phyloP scores from a whole-genome alignment of 1,140 invertebrate species.

The Hirudo medicinalis region DNA sequence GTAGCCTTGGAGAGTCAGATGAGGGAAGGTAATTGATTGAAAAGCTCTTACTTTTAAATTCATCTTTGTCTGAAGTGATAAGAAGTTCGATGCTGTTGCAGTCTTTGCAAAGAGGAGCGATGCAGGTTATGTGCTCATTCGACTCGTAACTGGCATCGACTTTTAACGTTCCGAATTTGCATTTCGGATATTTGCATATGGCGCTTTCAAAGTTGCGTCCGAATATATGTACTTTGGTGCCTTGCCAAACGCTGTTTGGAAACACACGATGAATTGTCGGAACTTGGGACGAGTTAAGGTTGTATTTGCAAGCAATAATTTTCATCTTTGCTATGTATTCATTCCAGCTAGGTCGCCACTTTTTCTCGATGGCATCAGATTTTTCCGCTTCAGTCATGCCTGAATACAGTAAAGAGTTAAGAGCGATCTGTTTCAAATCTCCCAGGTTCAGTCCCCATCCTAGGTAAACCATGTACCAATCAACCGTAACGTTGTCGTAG shows the following conservation, averaged over 20 bases:
- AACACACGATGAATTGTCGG: conserved; percentile 18
- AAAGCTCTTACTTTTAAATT: background rate
- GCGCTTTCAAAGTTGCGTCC: conserved; percentile 25
- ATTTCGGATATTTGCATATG: conserved; percentile 24
- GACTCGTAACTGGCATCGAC: conserved; percentile 22
- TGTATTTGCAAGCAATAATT: conserved; percentile 23
- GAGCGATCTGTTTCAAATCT: conserved; percentile 27
- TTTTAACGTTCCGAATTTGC: conserved; percentile 22
- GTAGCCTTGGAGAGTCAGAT: too few relatives aligned
- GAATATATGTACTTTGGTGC: conserved; percentile 24
- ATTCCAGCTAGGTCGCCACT: conserved; percentile 26
- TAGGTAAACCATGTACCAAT: conserved; percentile 30
- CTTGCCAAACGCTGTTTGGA: background rate
- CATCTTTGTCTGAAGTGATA: conserved; percentile 8
- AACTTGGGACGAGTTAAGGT: background rate
- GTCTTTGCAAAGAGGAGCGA: background rate
- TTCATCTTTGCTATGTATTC: conserved; percentile 24
- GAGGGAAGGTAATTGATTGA: background rate
- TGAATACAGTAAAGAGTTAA: conserved; percentile 27
- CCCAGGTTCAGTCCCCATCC: conserved; percentile 28
- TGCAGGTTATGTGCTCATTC: conserved; percentile 19
- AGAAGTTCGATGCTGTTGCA: conserved; percentile 1
- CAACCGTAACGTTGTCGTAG: conserved; percentile 29
- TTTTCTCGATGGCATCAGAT: conserved; percentile 23
- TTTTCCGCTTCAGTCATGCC: conserved; percentile 25